Evolutionary conservation across 2,888 invertebrate species (phyloP).

Genomic region (Drosophila mayaguana): DNA sequence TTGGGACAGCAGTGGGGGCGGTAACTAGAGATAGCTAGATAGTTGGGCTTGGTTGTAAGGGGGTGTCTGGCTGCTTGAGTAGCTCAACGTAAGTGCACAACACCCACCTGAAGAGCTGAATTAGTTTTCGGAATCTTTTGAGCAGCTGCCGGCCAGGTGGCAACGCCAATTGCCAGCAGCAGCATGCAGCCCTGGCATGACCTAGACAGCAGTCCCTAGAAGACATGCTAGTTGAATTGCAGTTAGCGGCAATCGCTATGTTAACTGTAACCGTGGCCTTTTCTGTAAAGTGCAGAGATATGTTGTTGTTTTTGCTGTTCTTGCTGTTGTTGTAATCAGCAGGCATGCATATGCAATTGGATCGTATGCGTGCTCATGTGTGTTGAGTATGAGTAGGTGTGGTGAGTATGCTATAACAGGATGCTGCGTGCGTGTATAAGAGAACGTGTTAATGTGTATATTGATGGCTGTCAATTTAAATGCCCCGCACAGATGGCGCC

Average conservation of each 20-base stretch:
- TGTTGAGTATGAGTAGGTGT: slow-evolving; percentile 1
- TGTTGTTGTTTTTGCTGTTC: slow-evolving; percentile 26
- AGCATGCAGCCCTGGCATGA: slow-evolving; percentile 33
- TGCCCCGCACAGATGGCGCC: slow-evolving; percentile 21
- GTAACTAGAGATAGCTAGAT: slow-evolving; percentile 18
- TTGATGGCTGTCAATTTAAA: slow-evolving; percentile 12
- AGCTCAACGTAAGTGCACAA: slow-evolving; percentile 17
- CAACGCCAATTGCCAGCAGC: slow-evolving; percentile 42
- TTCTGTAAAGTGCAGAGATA: slow-evolving; percentile 69
- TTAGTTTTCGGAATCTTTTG: slow-evolving; percentile 80
- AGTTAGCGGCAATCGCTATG: slow-evolving; percentile 42
- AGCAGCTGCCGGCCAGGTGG: slow-evolving; percentile 64
- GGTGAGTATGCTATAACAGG: slow-evolving; percentile 20
- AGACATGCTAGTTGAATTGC: slow-evolving; percentile 24
- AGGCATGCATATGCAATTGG: slow-evolving; percentile 23
- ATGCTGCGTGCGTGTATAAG: slow-evolving; percentile 9
- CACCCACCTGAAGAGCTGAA: slow-evolving; percentile 82
- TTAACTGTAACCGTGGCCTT: slow-evolving; percentile 53
- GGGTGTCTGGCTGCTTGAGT: slow-evolving; percentile 46
- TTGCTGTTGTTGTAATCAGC: slow-evolving; percentile 25
- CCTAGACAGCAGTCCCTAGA: slow-evolving; percentile 39
- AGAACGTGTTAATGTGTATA: slow-evolving; percentile 22
- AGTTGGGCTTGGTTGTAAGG: neutral
- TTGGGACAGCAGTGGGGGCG: neutral
- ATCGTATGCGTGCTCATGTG: slow-evolving; percentile 4